A percentile compares a stretch with the other conserved stretches of the same genome.
Conservation (phyloP, 1,140 invertebrate genomes). For the Chironomus tepperi region DNA sequence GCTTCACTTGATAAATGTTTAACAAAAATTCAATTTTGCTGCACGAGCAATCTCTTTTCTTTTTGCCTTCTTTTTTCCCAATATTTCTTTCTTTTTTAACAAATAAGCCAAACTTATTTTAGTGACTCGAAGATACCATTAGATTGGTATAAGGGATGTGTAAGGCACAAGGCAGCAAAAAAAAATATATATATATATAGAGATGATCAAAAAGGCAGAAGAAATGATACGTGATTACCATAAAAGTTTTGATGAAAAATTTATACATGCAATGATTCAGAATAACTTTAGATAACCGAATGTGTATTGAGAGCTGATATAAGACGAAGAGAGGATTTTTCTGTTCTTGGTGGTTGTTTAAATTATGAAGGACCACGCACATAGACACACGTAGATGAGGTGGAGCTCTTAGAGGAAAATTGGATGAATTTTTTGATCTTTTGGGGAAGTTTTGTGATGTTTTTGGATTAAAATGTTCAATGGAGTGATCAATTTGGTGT, state of each 20-base stretch:
- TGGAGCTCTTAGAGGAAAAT: too few relatives aligned
- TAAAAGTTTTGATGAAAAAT: constrained; percentile 15
- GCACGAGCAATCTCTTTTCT: background rate
- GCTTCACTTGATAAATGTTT: constrained; percentile 13
- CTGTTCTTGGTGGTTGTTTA: too few relatives aligned
- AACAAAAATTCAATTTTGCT: constrained; percentile 9
- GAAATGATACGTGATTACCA: constrained; percentile 6
- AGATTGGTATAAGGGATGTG: background rate
- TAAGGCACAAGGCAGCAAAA: background rate
- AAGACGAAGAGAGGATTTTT: background rate
- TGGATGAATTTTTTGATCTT: too few relatives aligned
- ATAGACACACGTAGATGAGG: too few relatives aligned
- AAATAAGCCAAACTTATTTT: too few relatives aligned
- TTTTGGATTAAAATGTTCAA: too few relatives aligned
- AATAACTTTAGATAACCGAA: background rate
- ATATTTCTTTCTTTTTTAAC: background rate
- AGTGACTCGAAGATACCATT: background rate
- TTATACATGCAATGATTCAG: background rate
- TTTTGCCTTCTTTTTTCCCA: background rate
- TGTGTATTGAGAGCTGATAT: background rate
- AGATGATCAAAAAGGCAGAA: background rate
- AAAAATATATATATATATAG: background rate
- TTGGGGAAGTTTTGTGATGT: too few relatives aligned
- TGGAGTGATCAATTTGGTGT: too few relatives aligned
- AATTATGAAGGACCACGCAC: too few relatives aligned